Conservation (phyloP, 30 jellyfish, hydroid and myxozoan genomes). For the Aurelia sp. region DNA sequence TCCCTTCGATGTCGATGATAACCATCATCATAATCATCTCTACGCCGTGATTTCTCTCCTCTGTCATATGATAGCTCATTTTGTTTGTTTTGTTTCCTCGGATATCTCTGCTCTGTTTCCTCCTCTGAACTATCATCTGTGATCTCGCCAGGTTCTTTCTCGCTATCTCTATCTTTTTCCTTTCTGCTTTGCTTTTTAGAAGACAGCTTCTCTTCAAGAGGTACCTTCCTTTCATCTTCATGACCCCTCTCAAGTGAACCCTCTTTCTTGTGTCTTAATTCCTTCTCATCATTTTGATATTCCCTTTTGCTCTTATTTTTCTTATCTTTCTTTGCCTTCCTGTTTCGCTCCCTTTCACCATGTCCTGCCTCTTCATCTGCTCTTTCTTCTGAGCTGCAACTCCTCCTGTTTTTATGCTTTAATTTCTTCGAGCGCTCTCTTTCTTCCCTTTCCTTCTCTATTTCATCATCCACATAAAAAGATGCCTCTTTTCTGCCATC, state of each 20-base stretch:
- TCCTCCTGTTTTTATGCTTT: conserved; percentile 7
- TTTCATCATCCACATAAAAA: neutral
- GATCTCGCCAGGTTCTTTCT: conserved; percentile 65
- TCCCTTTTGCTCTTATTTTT: no score
- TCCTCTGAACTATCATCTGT: conserved; percentile 32
- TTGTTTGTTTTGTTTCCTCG: neutral
- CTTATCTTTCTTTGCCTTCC: conserved; percentile 15
- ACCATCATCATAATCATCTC: neutral
- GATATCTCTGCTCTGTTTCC: neutral
- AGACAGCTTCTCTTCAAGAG: neutral
- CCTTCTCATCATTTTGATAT: neutral
- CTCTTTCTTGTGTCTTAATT: no score
- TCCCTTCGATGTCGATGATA: neutral
- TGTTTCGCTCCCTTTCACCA: neutral
- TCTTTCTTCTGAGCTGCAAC: neutral
- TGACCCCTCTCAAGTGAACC: conserved; percentile 36
- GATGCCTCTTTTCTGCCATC: conserved; percentile 6
- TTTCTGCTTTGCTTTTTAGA: neutral
- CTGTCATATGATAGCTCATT: conserved; percentile 4
- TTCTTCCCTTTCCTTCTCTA: neutral
- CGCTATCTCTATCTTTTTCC: conserved; percentile 28
- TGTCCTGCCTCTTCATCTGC: neutral
- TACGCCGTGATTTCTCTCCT: neutral
- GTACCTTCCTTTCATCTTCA: neutral
- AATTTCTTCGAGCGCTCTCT: neutral